These are phyloP conservation scores for Neosilurus hyrtlii DNA, from an alignment of 2,797 vertebrate species.

Conservation along the genomic window DNA sequence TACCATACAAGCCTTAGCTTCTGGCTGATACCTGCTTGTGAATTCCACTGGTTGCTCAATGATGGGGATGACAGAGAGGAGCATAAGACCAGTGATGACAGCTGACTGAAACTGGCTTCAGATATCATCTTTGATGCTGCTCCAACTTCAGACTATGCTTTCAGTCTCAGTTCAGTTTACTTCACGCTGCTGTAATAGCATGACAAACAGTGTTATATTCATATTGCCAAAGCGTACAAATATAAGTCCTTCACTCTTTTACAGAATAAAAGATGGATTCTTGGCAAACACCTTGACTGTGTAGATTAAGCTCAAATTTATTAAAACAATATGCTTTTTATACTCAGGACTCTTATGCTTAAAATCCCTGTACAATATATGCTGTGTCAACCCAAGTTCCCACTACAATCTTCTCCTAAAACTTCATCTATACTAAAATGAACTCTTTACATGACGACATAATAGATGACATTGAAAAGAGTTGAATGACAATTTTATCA, in stretches of 20 bases:
- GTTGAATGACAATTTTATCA: not conserved
- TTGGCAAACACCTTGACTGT: not conserved
- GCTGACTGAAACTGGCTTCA: constrained; percentile 1
- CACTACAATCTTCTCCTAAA: not conserved
- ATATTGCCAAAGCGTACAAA: not conserved
- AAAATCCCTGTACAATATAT: not conserved
- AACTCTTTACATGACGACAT: not conserved
- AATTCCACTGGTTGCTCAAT: not conserved
- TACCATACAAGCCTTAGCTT: not conserved
- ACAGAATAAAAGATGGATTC: not conserved
- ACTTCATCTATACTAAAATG: not conserved
- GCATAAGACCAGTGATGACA: not conserved
- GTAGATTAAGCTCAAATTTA: not conserved
- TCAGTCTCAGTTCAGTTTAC: not conserved
- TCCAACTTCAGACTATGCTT: constrained; percentile 7
- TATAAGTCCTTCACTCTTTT: not conserved
- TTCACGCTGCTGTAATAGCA: not conserved
- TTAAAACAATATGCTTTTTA: not conserved
- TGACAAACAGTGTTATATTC: not conserved
- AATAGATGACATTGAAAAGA: too few species aligned
- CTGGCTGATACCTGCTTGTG: constrained; percentile 6
- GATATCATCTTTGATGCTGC: constrained; percentile 1
- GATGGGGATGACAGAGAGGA: not conserved
- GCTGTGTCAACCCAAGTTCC: not conserved
- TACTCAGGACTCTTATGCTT: not conserved